phyloP scores from a whole-genome alignment of 2,113 vertebrate genomes.

The Sprattus sprattus region DNA sequence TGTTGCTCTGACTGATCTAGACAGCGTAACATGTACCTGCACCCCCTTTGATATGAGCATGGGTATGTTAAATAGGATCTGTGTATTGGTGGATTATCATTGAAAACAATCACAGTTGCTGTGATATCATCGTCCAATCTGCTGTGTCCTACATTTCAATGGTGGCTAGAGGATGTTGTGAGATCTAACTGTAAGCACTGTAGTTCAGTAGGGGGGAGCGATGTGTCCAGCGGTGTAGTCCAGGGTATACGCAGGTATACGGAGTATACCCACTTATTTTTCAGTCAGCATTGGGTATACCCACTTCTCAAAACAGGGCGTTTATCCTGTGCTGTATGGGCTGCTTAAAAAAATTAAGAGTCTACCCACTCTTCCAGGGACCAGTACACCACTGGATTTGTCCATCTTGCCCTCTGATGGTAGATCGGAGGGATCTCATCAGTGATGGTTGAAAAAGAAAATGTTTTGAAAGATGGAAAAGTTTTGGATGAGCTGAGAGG shows the following conservation, averaged over 20 bases:
- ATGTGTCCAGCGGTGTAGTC: no score
- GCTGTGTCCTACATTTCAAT: background rate
- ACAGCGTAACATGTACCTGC: background rate
- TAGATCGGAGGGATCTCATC: background rate
- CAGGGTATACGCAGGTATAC: no score
- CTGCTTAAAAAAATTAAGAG: no score
- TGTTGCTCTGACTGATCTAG: background rate
- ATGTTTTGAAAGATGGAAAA: background rate
- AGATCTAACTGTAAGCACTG: background rate
- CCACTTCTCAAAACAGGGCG: no score
- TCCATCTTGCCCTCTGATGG: background rate
- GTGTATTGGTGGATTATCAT: slow-evolving; percentile 7
- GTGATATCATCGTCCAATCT: background rate
- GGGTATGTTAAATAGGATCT: background rate
- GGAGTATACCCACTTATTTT: no score
- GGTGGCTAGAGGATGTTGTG: background rate
- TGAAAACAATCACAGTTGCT: slow-evolving; percentile 4
- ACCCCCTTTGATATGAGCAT: slow-evolving; percentile 19
- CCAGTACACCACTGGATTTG: no score
- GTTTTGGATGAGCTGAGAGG: background rate
- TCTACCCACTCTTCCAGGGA: no score
- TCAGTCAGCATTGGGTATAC: no score
- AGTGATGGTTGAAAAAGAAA: background rate
- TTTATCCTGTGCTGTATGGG: no score
- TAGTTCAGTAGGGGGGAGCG: background rate